These are phyloP conservation scores for Antedon bifida DNA, from an alignment of 35 echinoderm and acorn worm genomes.

Conservation along the genomic window DNA sequence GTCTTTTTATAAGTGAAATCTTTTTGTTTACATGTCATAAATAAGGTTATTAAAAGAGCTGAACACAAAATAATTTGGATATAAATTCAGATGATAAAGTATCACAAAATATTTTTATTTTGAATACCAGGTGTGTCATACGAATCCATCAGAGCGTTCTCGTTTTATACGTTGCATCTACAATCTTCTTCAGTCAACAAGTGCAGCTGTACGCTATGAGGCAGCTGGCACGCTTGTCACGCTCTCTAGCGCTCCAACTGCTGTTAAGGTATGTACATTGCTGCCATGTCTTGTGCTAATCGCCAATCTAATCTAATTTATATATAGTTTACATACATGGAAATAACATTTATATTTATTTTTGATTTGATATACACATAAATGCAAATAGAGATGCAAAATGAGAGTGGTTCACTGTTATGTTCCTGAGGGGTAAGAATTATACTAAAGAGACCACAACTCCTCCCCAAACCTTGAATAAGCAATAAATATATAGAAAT, in stretches of 20 bases:
- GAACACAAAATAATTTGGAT: too few species aligned
- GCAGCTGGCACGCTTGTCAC: slow-evolving; percentile 93
- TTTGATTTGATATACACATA: too few species aligned
- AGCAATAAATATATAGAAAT: too few species aligned
- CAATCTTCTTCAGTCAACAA: slow-evolving; percentile 88
- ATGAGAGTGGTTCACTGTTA: too few species aligned
- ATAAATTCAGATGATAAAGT: background rate
- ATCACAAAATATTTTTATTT: background rate
- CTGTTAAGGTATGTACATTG: slow-evolving; percentile 58
- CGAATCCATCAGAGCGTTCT: slow-evolving; percentile 81
- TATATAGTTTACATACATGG: background rate
- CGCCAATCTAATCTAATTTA: background rate
- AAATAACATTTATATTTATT: background rate
- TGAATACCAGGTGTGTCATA: slow-evolving; percentile 63
- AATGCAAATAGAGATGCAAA: too few species aligned
- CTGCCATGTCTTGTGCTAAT: too few species aligned
- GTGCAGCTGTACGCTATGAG: slow-evolving; percentile 88
- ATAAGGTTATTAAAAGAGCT: too few species aligned
- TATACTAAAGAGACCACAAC: too few species aligned
- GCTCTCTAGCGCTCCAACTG: slow-evolving; percentile 85
- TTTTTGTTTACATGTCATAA: too few species aligned
- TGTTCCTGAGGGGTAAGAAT: too few species aligned
- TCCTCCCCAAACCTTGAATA: too few species aligned
- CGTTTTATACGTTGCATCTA: slow-evolving; percentile 96
- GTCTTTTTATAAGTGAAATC: too few species aligned